Evolutionary conservation across 2,888 invertebrate genomes (phyloP).

Genomic region (Cephonodes hylas): DNA sequence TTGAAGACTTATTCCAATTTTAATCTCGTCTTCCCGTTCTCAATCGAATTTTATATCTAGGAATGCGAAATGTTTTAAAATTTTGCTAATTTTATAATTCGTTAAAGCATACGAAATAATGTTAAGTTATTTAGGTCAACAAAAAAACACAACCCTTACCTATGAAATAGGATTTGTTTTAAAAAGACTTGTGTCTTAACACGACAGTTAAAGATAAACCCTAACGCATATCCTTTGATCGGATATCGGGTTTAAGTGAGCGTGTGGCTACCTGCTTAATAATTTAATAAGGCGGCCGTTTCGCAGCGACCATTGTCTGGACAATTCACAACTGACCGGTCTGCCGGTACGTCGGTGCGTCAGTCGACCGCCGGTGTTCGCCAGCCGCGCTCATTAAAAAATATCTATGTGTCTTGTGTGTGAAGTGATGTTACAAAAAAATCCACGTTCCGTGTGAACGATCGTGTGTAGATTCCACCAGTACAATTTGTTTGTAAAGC

Average conservation of each 20-base stretch:
- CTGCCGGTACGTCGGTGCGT: conserved; percentile 50
- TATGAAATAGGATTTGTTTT: neutral
- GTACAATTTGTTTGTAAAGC: conserved; percentile 63
- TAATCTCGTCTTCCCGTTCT: too few relatives aligned
- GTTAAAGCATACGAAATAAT: too few relatives aligned
- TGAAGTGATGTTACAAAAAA: conserved; percentile 42
- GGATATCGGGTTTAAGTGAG: neutral
- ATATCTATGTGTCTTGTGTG: conserved; percentile 31
- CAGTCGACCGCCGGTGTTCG: conserved; percentile 61
- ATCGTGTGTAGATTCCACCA: conserved; percentile 40
- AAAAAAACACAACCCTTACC: too few relatives aligned
- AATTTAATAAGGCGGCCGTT: conserved; percentile 64
- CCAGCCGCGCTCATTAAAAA: conserved; percentile 36
- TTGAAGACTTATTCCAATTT: too few relatives aligned
- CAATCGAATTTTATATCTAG: too few relatives aligned
- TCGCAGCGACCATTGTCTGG: conserved; percentile 51
- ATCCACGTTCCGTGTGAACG: conserved; percentile 39
- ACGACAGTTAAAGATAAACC: neutral
- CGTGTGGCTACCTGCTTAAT: conserved; percentile 48
- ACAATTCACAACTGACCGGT: conserved; percentile 56
- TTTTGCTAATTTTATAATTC: too few relatives aligned
- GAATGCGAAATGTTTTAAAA: too few relatives aligned
- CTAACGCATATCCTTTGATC: neutral
- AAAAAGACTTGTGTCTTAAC: neutral
- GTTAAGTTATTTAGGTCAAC: too few relatives aligned